These are phyloP conservation scores for Acropora tenuis DNA, from an alignment of 64 coral and sea anemone genomes.

Conservation along the genomic window DNA sequence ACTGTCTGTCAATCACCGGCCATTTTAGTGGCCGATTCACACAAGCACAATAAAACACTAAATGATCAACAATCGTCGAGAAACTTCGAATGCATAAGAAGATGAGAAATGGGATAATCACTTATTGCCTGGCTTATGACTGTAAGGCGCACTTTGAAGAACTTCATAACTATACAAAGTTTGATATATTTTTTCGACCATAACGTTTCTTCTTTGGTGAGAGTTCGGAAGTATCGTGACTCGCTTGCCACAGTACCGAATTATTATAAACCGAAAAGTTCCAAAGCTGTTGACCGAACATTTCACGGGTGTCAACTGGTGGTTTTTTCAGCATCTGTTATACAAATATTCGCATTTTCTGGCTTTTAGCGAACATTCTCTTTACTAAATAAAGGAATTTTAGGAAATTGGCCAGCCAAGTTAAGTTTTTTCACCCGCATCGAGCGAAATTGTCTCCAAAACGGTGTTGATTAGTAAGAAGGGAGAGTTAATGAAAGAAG, in stretches of 20 bases:
- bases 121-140: too few species aligned
- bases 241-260: too few species aligned
- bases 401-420: too few species aligned
- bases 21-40: not conserved
- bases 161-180: not conserved
- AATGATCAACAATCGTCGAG: too few species aligned
- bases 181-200: not conserved
- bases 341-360: not conserved
- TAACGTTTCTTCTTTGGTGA: too few species aligned
- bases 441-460: conserved; percentile 23
- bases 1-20: not conserved
- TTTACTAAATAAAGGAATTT: too few species aligned
- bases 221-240: too few species aligned
- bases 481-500: not conserved
- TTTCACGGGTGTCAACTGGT: not conserved
- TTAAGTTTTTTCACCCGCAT: not conserved
- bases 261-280: too few species aligned
- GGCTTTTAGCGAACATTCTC: not conserved
- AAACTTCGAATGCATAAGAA: too few species aligned
- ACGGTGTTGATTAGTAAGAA: not conserved
- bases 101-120: too few species aligned
- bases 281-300: not conserved
- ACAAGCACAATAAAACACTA: not conserved
- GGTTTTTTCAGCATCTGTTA: not conserved
- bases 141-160: too few species aligned